Conservation (phyloP, 1,140 invertebrate genomes). For the Polypedilum vanderplanki region DNA sequence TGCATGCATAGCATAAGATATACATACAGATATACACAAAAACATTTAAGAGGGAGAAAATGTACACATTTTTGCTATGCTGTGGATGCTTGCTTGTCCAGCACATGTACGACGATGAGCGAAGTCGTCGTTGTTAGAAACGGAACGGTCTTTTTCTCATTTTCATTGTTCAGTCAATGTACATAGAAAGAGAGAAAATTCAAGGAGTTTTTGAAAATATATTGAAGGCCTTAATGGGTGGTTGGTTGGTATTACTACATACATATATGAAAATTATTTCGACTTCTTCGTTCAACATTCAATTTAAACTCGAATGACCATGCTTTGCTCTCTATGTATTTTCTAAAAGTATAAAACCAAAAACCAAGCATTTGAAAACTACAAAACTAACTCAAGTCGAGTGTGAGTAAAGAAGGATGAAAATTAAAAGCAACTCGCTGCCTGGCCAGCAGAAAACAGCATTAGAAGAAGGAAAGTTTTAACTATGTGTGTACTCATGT, state of each 20-base stretch:
- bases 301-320: conserved; percentile 25
- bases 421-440: background rate
- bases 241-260: background rate
- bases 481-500: background rate
- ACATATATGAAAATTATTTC: conserved; percentile 20
- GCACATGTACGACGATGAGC: conserved; percentile 24
- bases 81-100: conserved; percentile 14
- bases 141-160: conserved; percentile 20
- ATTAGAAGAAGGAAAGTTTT: background rate
- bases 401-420: background rate
- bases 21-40: background rate
- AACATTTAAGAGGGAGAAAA: background rate
- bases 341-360: conserved; percentile 9
- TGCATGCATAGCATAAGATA: background rate
- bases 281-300: background rate
- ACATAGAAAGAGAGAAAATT: background rate
- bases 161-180: background rate
- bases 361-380: too few relatives aligned
- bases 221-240: background rate
- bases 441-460: background rate
- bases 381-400: background rate
- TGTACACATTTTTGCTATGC: background rate
- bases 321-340: conserved; percentile 1
- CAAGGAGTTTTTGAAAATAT: conserved; percentile 1
- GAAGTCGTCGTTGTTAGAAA: conserved; percentile 17